Percentiles rank a stretch among this genome's conserved stretches.
These are phyloP conservation scores for Tiliacea aurago DNA, from an alignment of 2,888 invertebrate genomes.

Conservation along the genomic window DNA sequence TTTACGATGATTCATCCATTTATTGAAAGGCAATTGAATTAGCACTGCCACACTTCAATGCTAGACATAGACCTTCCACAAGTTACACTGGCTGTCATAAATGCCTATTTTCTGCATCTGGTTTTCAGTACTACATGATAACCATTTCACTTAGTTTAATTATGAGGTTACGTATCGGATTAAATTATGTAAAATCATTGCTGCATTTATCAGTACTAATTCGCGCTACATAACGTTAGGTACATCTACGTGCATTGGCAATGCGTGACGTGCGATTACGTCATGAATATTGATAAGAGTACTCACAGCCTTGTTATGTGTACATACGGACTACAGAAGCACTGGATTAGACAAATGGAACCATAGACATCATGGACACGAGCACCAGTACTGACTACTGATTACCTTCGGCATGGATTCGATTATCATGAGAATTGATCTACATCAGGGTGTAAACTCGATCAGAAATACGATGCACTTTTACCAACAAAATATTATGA, in stretches of 20 bases:
- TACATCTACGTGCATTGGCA: constrained; percentile 6
- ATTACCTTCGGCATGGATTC: not conserved
- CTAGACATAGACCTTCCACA: not conserved
- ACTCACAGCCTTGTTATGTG: constrained; percentile 44
- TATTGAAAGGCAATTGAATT: not conserved
- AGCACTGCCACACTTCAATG: not conserved
- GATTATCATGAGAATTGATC: not conserved
- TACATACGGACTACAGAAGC: constrained; percentile 40
- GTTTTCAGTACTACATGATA: not conserved
- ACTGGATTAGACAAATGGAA: constrained; percentile 25
- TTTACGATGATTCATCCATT: not conserved
- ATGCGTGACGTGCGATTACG: constrained; percentile 43
- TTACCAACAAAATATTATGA: not conserved
- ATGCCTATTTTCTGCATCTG: not conserved
- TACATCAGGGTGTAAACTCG: not conserved
- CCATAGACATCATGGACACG: not conserved
- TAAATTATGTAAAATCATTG: not conserved
- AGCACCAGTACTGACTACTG: constrained; percentile 24
- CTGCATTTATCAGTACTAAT: constrained; percentile 6
- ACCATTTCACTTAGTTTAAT: not conserved
- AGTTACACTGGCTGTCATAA: not conserved
- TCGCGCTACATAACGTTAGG: not conserved
- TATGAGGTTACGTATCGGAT: not conserved
- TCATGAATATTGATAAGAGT: constrained; percentile 56
- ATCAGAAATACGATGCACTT: not conserved